Evolutionary conservation across 2,113 vertebrate species (phyloP), one percentile per base, ranked within the genome.

Genomic region (Aspiorhynchus laticeps): DNA sequence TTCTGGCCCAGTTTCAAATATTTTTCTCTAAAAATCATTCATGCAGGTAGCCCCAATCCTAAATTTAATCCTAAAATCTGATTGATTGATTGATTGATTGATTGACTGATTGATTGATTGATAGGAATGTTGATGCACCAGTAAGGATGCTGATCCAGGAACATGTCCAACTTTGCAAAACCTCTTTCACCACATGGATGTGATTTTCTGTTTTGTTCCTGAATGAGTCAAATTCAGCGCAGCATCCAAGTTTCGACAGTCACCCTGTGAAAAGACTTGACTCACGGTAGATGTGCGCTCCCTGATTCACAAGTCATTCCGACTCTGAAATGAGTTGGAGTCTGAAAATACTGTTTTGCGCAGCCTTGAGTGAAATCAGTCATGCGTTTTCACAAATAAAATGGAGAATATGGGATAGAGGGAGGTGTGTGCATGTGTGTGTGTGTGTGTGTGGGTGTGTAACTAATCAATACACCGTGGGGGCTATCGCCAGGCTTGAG

Each of bases 401-500:
- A 84, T n/a, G 12, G 31, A 77, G 59, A 43, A 74, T 80, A 43
- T 69, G 41, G 81, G 33, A 33, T 48, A 11, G 28, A 21, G 21
- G n/a, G 19, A 73, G 19, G 61, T 61, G 67, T 63, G 69, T 28
- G 85, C 19, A 15, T 59, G 26, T 5, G 65, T 83, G 51, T 53
- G 15, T 53, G 51, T 17, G 48, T 17, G 48, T 5, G 48, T 17
- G 87, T 74, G 53, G 59, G 77, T 75, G 83, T 85, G 53, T 56
- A 83, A 85, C 83, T 87, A 90, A 90, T 90, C 85, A 87, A 90
- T 90, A 88, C 63, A 73, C 59, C 51, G 78, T 87, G 85, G 84
- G 78, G 80, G 79, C 63, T 80, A 67, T 56, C 31, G 82, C 33
- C 56, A 67, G 85, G 61, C 82, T 63, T 85, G 21, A 76, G 78